Evolutionary conservation across 2,888 invertebrate species (phyloP).

Genomic region (Xiphydria camelus): DNA sequence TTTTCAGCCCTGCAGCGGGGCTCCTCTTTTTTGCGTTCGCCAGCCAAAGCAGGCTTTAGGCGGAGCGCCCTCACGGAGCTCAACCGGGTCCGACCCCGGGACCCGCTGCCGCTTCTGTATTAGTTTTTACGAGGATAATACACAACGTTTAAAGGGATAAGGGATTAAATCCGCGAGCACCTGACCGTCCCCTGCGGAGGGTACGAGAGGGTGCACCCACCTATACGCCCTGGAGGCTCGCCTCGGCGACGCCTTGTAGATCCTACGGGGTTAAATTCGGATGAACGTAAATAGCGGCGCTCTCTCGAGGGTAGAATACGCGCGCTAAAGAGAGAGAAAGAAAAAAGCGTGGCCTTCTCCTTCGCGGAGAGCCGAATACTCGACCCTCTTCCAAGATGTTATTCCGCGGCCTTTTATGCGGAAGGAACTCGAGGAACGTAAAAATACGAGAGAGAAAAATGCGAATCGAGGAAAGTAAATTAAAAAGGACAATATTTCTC

Average conservation of each 20-base stretch:
- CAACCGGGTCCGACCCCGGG: constrained; percentile 7
- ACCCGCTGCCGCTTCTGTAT: constrained; percentile 43
- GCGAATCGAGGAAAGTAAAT: too few species aligned
- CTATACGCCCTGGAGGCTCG: constrained; percentile 15
- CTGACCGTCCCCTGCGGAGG: too few species aligned
- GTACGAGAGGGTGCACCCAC: neutral
- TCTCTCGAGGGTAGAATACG: too few species aligned
- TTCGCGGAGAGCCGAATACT: too few species aligned
- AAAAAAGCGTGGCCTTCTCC: too few species aligned
- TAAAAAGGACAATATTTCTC: too few species aligned
- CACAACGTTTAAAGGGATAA: constrained; percentile 58
- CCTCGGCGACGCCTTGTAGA: constrained; percentile 36
- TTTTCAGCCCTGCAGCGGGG: constrained; percentile 20
- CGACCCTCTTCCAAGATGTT: too few species aligned
- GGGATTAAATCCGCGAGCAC: constrained; percentile 51
- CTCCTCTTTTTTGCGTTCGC: constrained; percentile 19
- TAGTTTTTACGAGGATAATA: constrained; percentile 58
- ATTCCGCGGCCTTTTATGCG: too few species aligned
- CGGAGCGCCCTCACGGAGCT: constrained; percentile 30
- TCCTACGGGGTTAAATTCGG: constrained; percentile 33
- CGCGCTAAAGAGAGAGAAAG: too few species aligned
- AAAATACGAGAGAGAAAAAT: too few species aligned
- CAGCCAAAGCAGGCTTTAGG: constrained; percentile 46
- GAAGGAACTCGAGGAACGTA: too few species aligned
- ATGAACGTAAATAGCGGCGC: neutral